Base-by-base conservation (phyloP, 2,888 invertebrate species). In the Trisateles emortualis region DNA sequence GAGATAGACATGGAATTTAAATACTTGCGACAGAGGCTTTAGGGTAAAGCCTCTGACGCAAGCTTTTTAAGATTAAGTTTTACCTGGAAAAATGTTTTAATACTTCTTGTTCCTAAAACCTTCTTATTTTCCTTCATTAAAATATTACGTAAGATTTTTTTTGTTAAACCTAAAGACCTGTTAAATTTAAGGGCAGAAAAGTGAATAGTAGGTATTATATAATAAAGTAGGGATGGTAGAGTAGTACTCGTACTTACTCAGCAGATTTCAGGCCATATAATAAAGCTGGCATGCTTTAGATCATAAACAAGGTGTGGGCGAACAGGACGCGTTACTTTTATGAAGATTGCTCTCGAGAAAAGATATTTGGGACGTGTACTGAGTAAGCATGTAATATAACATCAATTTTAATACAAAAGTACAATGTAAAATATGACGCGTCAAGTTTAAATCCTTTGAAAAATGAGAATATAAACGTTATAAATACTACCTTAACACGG, bases 341-440 rank as follows among this genome's bases (percentile, higher is more conserved):
- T 74, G 71, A 60, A 72, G 68, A 74, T 76, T 76, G 68, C 67
- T 74, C 59, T 68, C 41, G 45, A 58, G 60, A 57, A 63, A 72
- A 66, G 52, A 58, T 68, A 53, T 53, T 59, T 47, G 41, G 53
- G 55, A 58, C 55, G 62, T 59, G 54, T 66, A 67, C 52, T 30
- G 52, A 32, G 33, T 51, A 36, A 64, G 45, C 38, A 39, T 52
- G 39, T 56, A 64, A 59, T 68, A 43, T 42, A 45, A 54, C 41
- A 57, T 68, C 45, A n/a, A 52, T 57, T 57, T 68, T 52, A 68
- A 60, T 65, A 55, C 49, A 57, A 8, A 47, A 66, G 50, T 26
- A 60, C 16, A 45, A 40, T 59, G 59, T 50, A 51, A 55, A 55
- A 62, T 44, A 33, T 44, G 32, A 50, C 32, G 24, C 38, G 13